These are phyloP conservation scores for Chlamydotis undulata DNA, from an alignment of 2,113 vertebrate species.

Conservation along the genomic window DNA sequence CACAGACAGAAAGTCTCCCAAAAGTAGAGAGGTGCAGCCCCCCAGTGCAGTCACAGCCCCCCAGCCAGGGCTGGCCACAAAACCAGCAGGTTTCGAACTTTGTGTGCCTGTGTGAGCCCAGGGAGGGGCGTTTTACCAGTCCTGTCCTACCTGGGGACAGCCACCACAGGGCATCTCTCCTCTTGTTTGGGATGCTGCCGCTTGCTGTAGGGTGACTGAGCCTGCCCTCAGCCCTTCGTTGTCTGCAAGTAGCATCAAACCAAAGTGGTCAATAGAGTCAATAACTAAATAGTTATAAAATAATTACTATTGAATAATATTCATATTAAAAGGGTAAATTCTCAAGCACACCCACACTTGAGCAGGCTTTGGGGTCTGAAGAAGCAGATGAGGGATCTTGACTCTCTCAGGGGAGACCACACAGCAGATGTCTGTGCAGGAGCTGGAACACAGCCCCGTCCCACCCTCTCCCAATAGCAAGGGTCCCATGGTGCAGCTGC, in stretches of 20 bases:
- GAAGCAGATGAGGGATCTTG: neutral
- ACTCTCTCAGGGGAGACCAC: neutral
- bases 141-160: neutral
- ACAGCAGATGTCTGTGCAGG: neutral
- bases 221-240: neutral
- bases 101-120: neutral
- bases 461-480: neutral
- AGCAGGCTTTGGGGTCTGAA: neutral
- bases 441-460: neutral
- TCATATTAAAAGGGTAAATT: neutral
- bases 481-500: fast-evolving
- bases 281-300: neutral
- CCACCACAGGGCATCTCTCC: neutral
- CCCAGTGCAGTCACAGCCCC: fast-evolving
- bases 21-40: neutral
- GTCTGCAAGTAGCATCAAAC: neutral
- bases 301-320: neutral
- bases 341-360: neutral
- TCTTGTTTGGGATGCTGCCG: fast-evolving
- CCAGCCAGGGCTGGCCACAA: neutral
- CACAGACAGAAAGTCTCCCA: neutral
- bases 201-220: neutral
- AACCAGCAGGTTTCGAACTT: neutral
- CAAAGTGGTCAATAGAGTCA: neutral
- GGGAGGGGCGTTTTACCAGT: neutral